phyloP scores from a whole-genome alignment of 2,888 invertebrate genomes.

The Eristalinus sepulchralis region DNA sequence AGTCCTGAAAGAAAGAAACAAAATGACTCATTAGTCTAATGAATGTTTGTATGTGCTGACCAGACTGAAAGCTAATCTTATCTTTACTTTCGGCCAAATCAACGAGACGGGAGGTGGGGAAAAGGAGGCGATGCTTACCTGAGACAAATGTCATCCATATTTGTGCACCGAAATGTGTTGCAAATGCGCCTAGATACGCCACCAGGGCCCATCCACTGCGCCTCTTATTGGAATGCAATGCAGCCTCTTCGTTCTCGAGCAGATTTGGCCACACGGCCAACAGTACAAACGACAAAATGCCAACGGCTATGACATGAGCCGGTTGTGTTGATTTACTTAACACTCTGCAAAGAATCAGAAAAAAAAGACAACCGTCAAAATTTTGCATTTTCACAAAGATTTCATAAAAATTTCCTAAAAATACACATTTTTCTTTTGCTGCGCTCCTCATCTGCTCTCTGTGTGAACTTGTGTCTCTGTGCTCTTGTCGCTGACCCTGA shows the following conservation, averaged over 20 bases:
- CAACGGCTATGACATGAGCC: conserved; percentile 86
- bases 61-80: neutral
- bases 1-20: conserved; percentile 84
- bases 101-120: too few relatives aligned
- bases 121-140: conserved; percentile 82
- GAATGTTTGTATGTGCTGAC: neutral
- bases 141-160: conserved; percentile 97
- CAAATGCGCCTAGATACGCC: conserved; percentile 89
- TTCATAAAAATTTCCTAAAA: neutral
- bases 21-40: neutral
- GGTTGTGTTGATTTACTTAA: conserved; percentile 89
- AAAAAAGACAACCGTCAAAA: neutral
- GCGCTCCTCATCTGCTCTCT: neutral
- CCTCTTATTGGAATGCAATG: conserved; percentile 52
- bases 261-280: conserved; percentile 82
- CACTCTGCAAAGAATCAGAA: conserved; percentile 83
- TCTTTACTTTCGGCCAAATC: neutral
- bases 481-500: conserved; percentile 32
- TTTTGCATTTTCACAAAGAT: conserved; percentile 1
- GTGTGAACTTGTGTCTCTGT: neutral
- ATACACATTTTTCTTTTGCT: neutral
- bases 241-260: conserved; percentile 74
- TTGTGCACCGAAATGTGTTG: conserved; percentile 92
- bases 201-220: conserved; percentile 81
- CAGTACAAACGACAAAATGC: conserved; percentile 83